Percentiles rank a stretch among this genome's conserved stretches.
phyloP scores from a whole-genome alignment of 2,888 invertebrate genomes.

The Adineta ricciae region DNA sequence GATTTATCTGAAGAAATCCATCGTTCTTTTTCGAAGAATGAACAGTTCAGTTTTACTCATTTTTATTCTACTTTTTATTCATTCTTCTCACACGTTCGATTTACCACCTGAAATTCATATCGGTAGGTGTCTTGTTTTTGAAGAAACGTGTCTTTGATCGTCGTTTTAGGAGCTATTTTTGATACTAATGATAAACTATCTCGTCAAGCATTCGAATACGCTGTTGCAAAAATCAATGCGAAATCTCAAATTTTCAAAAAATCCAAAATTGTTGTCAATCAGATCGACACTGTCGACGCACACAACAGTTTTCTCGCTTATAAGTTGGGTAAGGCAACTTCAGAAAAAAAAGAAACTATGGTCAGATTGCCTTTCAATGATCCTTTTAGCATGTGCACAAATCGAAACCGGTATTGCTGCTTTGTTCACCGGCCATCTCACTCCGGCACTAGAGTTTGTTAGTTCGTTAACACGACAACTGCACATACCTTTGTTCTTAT shows the following conservation, averaged over 20 bases:
- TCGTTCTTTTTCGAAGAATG: neutral
- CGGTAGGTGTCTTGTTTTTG: too few relatives aligned
- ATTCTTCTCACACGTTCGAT: neutral
- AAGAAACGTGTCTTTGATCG: too few relatives aligned
- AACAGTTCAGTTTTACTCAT: neutral
- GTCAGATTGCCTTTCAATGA: too few relatives aligned
- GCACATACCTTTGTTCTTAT: neutral
- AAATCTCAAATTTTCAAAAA: neutral
- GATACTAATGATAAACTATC: neutral
- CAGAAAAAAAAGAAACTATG: neutral
- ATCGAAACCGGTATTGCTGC: neutral
- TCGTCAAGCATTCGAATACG: conserved; percentile 18
- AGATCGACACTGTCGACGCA: neutral
- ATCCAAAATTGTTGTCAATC: neutral
- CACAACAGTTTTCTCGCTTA: neutral
- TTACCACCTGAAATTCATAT: neutral
- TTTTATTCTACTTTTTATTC: neutral
- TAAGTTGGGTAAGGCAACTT: neutral
- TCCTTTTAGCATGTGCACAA: neutral
- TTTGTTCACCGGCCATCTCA: neutral
- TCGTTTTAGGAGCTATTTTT: conserved; percentile 16
- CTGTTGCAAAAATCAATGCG: neutral
- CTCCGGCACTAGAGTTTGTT: neutral
- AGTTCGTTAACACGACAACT: neutral
- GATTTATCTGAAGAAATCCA: neutral